These are phyloP conservation scores for Oophaga pumilio DNA, from an alignment of 2,113 vertebrate species.

Conservation along the genomic window DNA sequence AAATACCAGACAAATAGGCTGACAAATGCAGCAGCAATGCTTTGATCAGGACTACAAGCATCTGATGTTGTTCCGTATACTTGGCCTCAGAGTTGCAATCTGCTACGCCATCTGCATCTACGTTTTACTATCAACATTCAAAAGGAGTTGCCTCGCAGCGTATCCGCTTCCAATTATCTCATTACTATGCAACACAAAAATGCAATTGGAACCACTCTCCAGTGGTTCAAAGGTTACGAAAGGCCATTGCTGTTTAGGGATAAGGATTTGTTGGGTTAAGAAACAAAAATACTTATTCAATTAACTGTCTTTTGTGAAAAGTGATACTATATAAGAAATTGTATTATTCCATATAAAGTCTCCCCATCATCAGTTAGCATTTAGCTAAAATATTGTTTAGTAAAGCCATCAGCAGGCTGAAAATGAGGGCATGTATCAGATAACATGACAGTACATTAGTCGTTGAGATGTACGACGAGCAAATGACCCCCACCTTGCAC, in stretches of 20 bases:
- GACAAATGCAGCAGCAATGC: background rate
- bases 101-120: slow-evolving; percentile 7
- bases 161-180: slow-evolving; percentile 1
- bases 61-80: background rate
- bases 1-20: background rate
- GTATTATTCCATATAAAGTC: no score
- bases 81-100: background rate
- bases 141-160: background rate
- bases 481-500: no score
- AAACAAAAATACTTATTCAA: slow-evolving; percentile 1
- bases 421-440: no score
- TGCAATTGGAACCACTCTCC: background rate
- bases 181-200: background rate
- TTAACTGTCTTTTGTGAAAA: background rate
- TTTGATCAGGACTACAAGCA: background rate
- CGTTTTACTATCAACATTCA: background rate
- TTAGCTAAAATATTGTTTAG: no score
- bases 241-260: background rate
- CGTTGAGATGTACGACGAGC: no score
- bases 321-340: no score
- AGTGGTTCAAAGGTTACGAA: background rate
- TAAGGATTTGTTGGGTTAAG: background rate
- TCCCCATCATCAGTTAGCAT: no score
- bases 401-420: no score
- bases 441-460: no score